Conservation (phyloP, 2,797 vertebrate genomes). For the Lacerta bilineata region DNA sequence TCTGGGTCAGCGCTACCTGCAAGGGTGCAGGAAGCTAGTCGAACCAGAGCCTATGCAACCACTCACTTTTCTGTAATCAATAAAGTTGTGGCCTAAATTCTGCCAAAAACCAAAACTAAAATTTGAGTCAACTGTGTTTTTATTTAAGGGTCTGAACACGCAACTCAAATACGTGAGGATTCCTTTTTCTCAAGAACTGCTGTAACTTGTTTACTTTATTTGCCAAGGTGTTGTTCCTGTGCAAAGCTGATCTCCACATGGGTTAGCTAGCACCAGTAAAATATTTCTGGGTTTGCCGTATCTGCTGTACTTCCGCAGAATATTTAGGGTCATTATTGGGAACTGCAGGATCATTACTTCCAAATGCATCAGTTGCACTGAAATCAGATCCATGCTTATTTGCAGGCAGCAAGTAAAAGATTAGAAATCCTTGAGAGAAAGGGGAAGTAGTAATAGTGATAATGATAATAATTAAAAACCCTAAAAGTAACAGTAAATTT, state of each 20-base stretch:
- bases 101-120: too few species aligned
- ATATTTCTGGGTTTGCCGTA: not conserved
- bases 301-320: not conserved
- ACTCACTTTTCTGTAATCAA: too few species aligned
- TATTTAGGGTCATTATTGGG: conserved; percentile 27
- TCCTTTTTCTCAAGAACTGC: conserved; percentile 14
- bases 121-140: too few species aligned
- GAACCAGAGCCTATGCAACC: too few species aligned
- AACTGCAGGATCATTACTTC: not conserved
- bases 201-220: conserved; percentile 28
- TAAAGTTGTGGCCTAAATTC: too few species aligned
- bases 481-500: not conserved
- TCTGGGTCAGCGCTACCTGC: too few species aligned
- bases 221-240: conserved; percentile 7
- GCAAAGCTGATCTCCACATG: rapidly evolving
- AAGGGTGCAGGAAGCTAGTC: too few species aligned
- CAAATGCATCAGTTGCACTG: not conserved
- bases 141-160: too few species aligned
- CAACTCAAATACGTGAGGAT: not conserved
- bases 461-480: not conserved
- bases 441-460: not conserved
- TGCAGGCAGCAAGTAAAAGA: not conserved
- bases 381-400: conserved; percentile 20
- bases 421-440: conserved; percentile 14
- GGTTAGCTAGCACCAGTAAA: rapidly evolving